Base-by-base conservation (phyloP, 2,888 invertebrate species). In the Limnephilus marmoratus region DNA sequence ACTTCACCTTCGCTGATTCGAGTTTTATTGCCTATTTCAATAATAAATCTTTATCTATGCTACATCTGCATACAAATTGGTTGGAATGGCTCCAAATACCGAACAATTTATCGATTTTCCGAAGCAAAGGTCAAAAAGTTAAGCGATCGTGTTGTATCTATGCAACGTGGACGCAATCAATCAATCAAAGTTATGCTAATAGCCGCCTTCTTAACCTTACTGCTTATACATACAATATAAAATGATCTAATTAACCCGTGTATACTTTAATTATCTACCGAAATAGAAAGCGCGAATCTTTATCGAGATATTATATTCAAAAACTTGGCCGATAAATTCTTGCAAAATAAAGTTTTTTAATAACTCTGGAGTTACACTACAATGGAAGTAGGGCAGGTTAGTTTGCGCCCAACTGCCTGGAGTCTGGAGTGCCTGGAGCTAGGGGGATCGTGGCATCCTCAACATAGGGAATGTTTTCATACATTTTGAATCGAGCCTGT, bases 281-380 rank as follows among this genome's bases (percentile, higher is more conserved):
- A 68, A 68, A 68, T 68, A 68, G 24, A 68, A 68, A 24, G 68
- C 68, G 68, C 68, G 68, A n/a, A 18, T 53, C 53, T 53, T 53
- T 24, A 68, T 68, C 68, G 18, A 53, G 7, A 53, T 18, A 53
- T 15, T 18, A 0, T 24, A 18, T 18, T 53, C 1, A 18, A 53
- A 53, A 68, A 68, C 24, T 24, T 68, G 5, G 18, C 68, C 68
- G 68, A 68, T 68, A 68, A 68, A 68, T 68, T 68, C 24, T 5
- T 68, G 68, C 68, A 83, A 83, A 83, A 31, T 82, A 18, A 83
- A 83, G 34, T 34, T 83, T 83, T 34, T 83, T 83, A 34, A 83
- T 83, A 83, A 13, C 12, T 15, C 34, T 83, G 13, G 24, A 68
- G 68, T 68, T 24, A 68, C 68, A 68, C 68, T 24, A 68, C 24